These are phyloP conservation scores for Celastrina argiolus DNA, from an alignment of 2,888 invertebrate genomes.

Conservation along the genomic window DNA sequence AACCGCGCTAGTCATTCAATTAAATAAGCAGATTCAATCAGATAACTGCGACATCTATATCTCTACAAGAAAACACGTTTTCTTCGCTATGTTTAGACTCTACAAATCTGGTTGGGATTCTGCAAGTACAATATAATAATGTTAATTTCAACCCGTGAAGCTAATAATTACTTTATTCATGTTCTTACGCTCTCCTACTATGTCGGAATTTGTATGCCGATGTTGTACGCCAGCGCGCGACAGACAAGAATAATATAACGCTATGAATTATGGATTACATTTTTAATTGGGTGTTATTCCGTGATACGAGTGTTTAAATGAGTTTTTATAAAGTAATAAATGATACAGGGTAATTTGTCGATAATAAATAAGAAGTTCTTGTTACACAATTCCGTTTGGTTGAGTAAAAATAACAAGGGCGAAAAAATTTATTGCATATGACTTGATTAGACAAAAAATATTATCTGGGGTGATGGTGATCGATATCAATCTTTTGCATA, in stretches of 20 bases:
- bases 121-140: slow-evolving; percentile 6
- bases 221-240: slow-evolving; percentile 47
- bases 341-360: slow-evolving; percentile 11
- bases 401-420: not conserved
- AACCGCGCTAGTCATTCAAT: too few species aligned
- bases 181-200: slow-evolving; percentile 52
- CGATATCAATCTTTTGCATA: too few species aligned
- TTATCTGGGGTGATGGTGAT: too few species aligned
- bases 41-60: too few species aligned
- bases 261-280: slow-evolving; percentile 57
- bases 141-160: slow-evolving; percentile 19
- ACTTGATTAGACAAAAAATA: not conserved
- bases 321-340: slow-evolving; percentile 19
- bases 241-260: slow-evolving; percentile 53
- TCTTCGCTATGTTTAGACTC: not conserved
- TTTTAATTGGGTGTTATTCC: slow-evolving; percentile 50
- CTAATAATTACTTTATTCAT: slow-evolving; percentile 46
- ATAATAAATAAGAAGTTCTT: not conserved
- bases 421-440: not conserved
- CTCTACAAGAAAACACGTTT: not conserved
- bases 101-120: not conserved
- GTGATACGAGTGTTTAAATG: slow-evolving; percentile 29
- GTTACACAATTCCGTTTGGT: not conserved
- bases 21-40: too few species aligned
- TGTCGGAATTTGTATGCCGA: slow-evolving; percentile 58